These are phyloP conservation scores for Anoplius nigerrimus DNA, from an alignment of 2,888 invertebrate genomes.

Conservation along the genomic window DNA sequence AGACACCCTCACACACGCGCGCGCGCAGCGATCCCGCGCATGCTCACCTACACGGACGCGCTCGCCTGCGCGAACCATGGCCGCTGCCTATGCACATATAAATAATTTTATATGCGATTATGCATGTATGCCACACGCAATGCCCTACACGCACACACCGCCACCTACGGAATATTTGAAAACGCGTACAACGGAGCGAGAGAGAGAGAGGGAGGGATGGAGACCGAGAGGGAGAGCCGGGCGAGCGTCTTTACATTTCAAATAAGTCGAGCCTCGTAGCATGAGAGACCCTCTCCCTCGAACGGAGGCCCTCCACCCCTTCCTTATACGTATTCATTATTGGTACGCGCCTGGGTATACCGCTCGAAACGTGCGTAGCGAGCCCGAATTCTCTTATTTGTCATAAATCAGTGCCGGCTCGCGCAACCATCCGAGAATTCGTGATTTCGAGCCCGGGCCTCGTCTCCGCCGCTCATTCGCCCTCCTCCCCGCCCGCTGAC, in stretches of 20 bases:
- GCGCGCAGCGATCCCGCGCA: conserved; percentile 25
- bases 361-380: conserved; percentile 63
- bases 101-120: conserved; percentile 67
- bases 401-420: conserved; percentile 66
- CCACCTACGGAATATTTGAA: conserved; percentile 53
- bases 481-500: conserved; percentile 18
- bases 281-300: conserved; percentile 32
- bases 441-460: conserved; percentile 46
- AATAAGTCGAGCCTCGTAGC: conserved; percentile 68
- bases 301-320: conserved; percentile 42
- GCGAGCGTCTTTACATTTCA: conserved; percentile 70
- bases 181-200: conserved; percentile 14
- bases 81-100: conserved; percentile 54
- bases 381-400: conserved; percentile 67
- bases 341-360: conserved; percentile 66
- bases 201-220: conserved; percentile 24
- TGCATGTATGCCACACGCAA: conserved; percentile 66
- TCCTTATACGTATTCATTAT: conserved; percentile 71
- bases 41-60: conserved; percentile 25
- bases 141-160: conserved; percentile 54
- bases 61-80: conserved; percentile 32
- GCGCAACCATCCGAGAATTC: conserved; percentile 57
- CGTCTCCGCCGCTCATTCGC: neutral
- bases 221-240: conserved; percentile 26
- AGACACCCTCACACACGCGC: conserved; percentile 18